These are phyloP conservation scores for Columba guinea DNA, from an alignment of 2,797 vertebrate genomes.

Conservation along the genomic window DNA sequence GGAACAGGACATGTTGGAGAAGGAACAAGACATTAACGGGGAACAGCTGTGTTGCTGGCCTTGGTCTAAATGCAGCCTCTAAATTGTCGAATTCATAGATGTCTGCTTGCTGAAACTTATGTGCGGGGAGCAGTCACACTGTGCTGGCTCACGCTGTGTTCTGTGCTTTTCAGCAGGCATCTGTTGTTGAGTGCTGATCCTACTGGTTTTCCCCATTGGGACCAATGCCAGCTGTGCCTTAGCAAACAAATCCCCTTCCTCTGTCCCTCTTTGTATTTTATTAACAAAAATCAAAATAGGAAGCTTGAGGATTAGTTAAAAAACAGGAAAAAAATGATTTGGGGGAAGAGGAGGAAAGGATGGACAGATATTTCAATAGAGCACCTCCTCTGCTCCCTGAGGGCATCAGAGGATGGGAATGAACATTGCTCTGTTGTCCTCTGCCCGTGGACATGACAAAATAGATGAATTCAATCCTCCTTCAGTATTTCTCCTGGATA, in stretches of 20 bases:
- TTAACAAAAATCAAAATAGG: neutral
- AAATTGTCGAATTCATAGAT: rapidly evolving
- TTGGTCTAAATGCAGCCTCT: neutral
- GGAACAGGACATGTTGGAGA: neutral
- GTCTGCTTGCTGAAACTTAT: neutral
- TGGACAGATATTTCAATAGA: neutral
- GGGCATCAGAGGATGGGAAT: neutral
- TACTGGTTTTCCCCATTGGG: neutral
- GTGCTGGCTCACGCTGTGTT: neutral
- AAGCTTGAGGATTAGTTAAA: neutral
- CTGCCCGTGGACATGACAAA: neutral
- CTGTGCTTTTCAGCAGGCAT: neutral
- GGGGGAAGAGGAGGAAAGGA: neutral
- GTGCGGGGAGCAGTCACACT: neutral
- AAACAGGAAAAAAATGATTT: neutral
- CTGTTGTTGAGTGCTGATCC: neutral
- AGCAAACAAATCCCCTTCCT: neutral
- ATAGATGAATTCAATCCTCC: neutral
- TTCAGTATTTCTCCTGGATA: neutral
- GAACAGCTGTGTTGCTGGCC: neutral
- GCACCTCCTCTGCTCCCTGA: neutral
- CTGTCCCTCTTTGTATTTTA: neutral
- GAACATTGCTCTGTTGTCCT: neutral
- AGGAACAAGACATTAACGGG: neutral
- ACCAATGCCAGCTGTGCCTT: neutral